Percentiles rank a stretch among this genome's conserved stretches.
These are phyloP conservation scores for Acanthisitta chloris DNA, from an alignment of 2,113 vertebrate genomes.

Conservation along the genomic window DNA sequence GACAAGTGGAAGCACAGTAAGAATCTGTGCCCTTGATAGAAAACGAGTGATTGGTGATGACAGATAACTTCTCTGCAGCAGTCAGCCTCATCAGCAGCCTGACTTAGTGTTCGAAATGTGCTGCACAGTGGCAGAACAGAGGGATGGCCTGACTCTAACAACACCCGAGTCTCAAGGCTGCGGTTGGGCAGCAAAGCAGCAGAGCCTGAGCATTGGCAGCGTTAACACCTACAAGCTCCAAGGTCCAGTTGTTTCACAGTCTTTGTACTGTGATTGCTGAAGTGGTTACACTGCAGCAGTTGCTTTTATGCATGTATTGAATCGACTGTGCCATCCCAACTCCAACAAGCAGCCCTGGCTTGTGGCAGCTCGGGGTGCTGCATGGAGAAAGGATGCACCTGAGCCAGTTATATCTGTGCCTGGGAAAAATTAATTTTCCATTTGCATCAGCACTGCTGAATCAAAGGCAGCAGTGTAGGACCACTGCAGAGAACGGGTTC, in stretches of 20 bases:
- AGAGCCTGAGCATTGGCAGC: background rate
- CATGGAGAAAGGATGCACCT: background rate
- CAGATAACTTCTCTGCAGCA: background rate
- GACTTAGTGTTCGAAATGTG: background rate
- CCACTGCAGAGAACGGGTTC: background rate
- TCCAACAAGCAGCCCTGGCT: background rate
- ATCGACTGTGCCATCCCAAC: background rate
- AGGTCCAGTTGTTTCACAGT: background rate
- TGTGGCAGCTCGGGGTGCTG: background rate
- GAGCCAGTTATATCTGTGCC: fast-evolving
- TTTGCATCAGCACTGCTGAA: background rate
- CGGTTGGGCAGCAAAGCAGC: background rate
- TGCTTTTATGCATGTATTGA: background rate
- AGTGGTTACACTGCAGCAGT: background rate
- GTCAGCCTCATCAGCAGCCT: background rate
- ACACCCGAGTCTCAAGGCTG: background rate
- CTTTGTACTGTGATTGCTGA: background rate
- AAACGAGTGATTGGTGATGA: background rate
- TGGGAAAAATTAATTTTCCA: background rate
- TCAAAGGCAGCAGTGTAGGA: background rate
- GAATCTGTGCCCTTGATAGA: too few relatives aligned
- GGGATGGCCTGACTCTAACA: background rate
- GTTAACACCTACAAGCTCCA: background rate
- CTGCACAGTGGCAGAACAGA: background rate
- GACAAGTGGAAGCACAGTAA: fast-evolving